phyloP scores from a whole-genome alignment of 92 coral and sea anemone species.

The Paragorgia papillata region DNA sequence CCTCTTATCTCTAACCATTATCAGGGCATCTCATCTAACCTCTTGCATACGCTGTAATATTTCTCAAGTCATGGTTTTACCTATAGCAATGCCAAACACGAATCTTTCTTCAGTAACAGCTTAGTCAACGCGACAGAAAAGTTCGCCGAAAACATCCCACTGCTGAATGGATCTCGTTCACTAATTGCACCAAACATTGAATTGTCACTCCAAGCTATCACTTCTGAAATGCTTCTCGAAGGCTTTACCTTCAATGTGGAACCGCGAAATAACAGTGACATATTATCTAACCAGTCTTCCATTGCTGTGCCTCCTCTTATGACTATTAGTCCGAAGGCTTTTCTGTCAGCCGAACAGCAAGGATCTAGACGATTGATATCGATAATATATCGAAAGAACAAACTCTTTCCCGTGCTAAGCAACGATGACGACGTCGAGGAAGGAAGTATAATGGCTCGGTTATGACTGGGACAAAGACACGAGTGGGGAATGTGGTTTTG shows the following conservation, averaged over 20 bases:
- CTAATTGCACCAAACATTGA: neutral
- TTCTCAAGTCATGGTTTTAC: no score
- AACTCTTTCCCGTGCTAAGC: neutral
- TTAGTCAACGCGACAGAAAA: conserved; percentile 45
- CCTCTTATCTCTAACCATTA: no score
- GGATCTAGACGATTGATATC: conserved; percentile 16
- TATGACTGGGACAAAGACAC: neutral
- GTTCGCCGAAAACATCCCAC: conserved; percentile 49
- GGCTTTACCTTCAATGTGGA: neutral
- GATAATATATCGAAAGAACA: conserved; percentile 20
- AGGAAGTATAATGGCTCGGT: neutral
- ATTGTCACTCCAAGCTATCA: neutral
- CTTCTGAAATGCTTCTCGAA: neutral
- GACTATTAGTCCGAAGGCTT: neutral
- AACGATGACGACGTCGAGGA: neutral
- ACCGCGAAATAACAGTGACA: neutral
- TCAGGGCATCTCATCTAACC: no score
- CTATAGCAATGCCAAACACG: no score
- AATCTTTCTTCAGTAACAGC: neutral
- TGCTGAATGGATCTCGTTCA: neutral
- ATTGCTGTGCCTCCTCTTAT: neutral
- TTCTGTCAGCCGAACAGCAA: neutral
- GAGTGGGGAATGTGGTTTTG: neutral
- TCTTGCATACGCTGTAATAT: no score
- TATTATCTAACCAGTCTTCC: neutral